Evolutionary conservation across 2,888 invertebrate species (phyloP).

Genomic region (Deroplatys truncata): DNA sequence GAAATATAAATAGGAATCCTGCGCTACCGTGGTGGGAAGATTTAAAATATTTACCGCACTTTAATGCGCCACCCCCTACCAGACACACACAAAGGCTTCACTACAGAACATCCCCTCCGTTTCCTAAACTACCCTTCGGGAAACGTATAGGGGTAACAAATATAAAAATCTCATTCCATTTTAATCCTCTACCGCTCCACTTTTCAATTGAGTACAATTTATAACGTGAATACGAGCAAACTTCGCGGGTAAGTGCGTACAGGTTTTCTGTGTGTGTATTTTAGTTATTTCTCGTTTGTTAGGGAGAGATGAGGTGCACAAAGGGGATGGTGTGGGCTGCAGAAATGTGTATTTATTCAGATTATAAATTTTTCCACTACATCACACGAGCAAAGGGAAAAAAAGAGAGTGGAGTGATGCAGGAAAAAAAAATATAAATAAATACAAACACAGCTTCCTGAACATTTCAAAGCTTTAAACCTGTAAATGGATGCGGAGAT

Average conservation of each 20-base stretch:
- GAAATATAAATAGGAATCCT: neutral
- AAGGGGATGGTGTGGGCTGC: neutral
- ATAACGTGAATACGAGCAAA: neutral
- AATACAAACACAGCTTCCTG: neutral
- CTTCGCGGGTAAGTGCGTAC: neutral
- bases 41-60: neutral
- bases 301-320: neutral
- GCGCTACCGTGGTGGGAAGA: neutral
- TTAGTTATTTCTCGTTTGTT: neutral
- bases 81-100: neutral
- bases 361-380: conserved; percentile 12
- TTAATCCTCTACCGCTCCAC: conserved; percentile 18
- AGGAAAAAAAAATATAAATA: neutral
- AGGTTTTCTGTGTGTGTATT: neutral
- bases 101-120: neutral
- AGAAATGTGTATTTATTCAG: conserved; percentile 5
- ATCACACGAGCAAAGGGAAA: neutral
- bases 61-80: neutral
- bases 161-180: conserved; percentile 2
- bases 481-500: neutral
- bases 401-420: neutral
- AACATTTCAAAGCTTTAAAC: neutral
- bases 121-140: neutral
- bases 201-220: conserved; percentile 22
- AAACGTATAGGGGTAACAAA: neutral